A percentile compares a stretch with the other conserved stretches of the same genome.
phyloP scores from a whole-genome alignment of 2,113 vertebrate species.

The Bujurquina vittata region DNA sequence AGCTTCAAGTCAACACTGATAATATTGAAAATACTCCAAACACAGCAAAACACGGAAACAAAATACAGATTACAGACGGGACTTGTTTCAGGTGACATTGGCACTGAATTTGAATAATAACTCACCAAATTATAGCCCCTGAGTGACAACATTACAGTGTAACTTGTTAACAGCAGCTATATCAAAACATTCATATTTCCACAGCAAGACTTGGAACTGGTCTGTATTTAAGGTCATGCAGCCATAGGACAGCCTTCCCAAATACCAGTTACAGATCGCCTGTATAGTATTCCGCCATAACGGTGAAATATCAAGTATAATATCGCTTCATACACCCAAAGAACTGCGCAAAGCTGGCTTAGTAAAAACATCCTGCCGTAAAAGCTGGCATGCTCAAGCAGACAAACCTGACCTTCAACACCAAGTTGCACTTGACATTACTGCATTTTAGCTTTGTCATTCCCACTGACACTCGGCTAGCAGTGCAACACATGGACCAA shows the following conservation, averaged over 20 bases:
- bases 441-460: neutral
- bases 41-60: neutral
- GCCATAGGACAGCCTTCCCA: neutral
- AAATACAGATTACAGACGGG: neutral
- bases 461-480: neutral
- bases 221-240: neutral
- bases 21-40: neutral
- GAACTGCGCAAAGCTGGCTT: neutral
- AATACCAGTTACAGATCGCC: neutral
- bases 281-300: neutral
- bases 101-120: neutral
- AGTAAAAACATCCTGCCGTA: neutral
- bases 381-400: neutral
- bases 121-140: neutral
- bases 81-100: neutral
- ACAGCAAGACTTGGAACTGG: neutral
- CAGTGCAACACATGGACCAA: neutral
- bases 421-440: neutral
- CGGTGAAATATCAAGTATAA: neutral
- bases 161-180: neutral
- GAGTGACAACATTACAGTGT: neutral
- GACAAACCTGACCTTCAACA: conserved; percentile 71
- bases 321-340: neutral
- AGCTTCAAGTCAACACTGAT: neutral
- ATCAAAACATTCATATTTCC: neutral